Evolutionary conservation across 1,140 invertebrate species (phyloP).

Genomic region (Whitmania pigra): DNA sequence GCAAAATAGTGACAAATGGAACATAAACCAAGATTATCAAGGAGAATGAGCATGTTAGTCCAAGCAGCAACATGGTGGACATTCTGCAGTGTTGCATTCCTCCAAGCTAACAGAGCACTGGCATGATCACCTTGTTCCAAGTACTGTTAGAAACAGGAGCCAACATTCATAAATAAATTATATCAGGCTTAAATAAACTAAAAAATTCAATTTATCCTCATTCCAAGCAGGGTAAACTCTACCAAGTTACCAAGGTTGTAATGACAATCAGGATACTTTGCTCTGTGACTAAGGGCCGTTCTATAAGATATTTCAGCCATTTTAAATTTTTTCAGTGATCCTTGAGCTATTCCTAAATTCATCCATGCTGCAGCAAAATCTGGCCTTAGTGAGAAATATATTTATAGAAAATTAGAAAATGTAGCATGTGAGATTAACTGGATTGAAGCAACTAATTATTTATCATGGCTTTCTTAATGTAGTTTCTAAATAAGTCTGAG

Average conservation of each 20-base stretch:
- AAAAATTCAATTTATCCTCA: no score
- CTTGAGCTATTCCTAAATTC: conserved; percentile 85
- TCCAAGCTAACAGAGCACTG: conserved; percentile 59
- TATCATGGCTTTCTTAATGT: no score
- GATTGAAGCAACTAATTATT: no score
- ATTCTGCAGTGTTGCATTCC: conserved; percentile 62
- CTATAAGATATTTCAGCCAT: conserved; percentile 67
- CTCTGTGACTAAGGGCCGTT: conserved; percentile 59
- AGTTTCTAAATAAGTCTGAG: no score
- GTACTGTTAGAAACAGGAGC: conserved; percentile 45
- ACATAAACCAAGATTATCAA: conserved; percentile 61
- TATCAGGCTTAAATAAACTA: no score
- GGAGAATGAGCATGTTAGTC: conserved; percentile 75
- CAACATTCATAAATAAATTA: background rate
- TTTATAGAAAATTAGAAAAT: background rate
- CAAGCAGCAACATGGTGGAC: conserved; percentile 68
- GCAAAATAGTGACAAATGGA: background rate
- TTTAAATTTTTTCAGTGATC: conserved; percentile 55
- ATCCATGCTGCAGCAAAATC: conserved; percentile 92
- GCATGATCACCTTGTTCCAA: conserved; percentile 50
- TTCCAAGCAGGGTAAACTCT: no score
- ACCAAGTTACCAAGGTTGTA: conserved; percentile 88
- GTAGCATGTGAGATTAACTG: no score
- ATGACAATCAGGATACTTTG: conserved; percentile 76
- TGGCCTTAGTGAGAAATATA: conserved; percentile 45